Percentiles rank a stretch among this genome's conserved stretches.
These are phyloP conservation scores for Thyatira batis DNA, from an alignment of 2,888 invertebrate genomes.

Conservation along the genomic window DNA sequence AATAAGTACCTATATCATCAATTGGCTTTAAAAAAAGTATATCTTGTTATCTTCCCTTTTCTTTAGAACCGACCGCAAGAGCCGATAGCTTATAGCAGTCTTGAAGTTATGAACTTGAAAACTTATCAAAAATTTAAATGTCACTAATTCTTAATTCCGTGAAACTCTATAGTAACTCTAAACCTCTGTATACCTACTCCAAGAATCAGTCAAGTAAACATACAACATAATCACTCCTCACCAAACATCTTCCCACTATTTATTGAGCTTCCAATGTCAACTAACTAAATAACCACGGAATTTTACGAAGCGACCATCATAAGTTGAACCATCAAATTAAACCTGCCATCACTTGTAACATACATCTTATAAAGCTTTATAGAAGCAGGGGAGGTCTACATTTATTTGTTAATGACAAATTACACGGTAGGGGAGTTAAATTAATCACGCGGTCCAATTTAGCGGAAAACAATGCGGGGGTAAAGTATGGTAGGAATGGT, in stretches of 20 bases:
- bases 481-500: slow-evolving; percentile 47
- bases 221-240: slow-evolving; percentile 46
- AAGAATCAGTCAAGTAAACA: slow-evolving; percentile 27
- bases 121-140: too few species aligned
- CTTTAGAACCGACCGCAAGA: too few species aligned
- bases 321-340: slow-evolving; percentile 25
- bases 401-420: slow-evolving; percentile 61
- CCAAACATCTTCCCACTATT: slow-evolving; percentile 64
- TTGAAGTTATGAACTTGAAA: too few species aligned
- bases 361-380: slow-evolving; percentile 9
- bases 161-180: too few species aligned
- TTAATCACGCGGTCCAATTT: slow-evolving; percentile 78
- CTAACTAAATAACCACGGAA: slow-evolving; percentile 68
- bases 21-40: too few species aligned
- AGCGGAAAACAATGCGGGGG: slow-evolving; percentile 74
- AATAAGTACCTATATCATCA: too few species aligned
- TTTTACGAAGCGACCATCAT: slow-evolving; percentile 42
- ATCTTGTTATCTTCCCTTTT: too few species aligned
- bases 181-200: background rate
- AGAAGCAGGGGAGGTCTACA: slow-evolving; percentile 33
- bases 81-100: too few species aligned
- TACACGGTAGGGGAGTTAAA: slow-evolving; percentile 73
- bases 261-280: slow-evolving; percentile 65
- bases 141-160: too few species aligned
- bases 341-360: slow-evolving; percentile 7